Evolutionary conservation across 2,113 vertebrate species (phyloP).

Genomic region (Phodopus roborovskii): DNA sequence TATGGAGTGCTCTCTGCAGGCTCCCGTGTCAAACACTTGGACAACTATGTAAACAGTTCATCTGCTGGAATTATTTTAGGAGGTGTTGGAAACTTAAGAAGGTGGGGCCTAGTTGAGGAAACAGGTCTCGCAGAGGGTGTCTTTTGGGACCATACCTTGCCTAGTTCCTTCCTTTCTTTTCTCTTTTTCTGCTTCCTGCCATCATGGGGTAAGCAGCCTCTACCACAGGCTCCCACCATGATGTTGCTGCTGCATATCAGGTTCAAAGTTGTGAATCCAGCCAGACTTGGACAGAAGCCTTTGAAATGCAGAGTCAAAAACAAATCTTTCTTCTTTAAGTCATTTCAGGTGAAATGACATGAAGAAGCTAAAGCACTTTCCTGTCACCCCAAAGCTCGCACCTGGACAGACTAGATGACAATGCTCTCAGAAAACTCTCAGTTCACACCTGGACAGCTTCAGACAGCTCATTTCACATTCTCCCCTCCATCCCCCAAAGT

Average conservation of each 20-base stretch:
- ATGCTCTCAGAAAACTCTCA: neutral
- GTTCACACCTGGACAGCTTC: fast-evolving
- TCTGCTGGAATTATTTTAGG: neutral
- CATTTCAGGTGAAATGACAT: neutral
- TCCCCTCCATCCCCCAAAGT: neutral
- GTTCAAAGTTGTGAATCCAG: neutral
- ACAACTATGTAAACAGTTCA: neutral
- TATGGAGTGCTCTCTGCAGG: neutral
- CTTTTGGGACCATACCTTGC: neutral
- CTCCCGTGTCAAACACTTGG: too few relatives aligned
- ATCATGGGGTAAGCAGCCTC: neutral
- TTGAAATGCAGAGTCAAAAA: neutral
- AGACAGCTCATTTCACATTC: neutral
- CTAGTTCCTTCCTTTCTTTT: neutral
- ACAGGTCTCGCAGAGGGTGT: neutral
- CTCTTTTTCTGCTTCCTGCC: neutral
- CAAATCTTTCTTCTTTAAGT: neutral
- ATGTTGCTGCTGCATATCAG: neutral
- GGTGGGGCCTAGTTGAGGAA: neutral
- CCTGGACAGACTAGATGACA: neutral
- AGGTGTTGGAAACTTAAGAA: neutral
- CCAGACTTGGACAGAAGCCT: neutral
- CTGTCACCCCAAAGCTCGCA: neutral
- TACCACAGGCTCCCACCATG: neutral
- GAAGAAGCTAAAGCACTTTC: neutral